Evolutionary conservation across 2,113 vertebrate species (phyloP).

Genomic region (Megaceryle torquata): DNA sequence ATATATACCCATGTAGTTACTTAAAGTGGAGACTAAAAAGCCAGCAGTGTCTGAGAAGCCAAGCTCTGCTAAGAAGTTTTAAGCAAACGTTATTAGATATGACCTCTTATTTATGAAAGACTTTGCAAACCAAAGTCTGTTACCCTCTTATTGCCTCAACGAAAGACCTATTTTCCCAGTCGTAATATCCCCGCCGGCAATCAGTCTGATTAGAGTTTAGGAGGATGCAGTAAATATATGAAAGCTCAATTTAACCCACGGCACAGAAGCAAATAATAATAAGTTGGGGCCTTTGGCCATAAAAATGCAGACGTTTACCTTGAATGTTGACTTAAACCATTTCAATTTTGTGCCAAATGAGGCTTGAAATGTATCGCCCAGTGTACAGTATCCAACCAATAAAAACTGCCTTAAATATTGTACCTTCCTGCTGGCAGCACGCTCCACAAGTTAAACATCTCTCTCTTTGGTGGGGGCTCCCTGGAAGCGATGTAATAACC

Average conservation of each 20-base stretch:
- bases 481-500: not conserved
- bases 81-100: slow-evolving; percentile 65
- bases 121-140: not conserved
- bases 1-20: not conserved
- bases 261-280: slow-evolving; percentile 63
- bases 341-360: slow-evolving; percentile 70
- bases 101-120: slow-evolving; percentile 63
- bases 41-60: slow-evolving; percentile 11
- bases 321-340: slow-evolving; percentile 69
- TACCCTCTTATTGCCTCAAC: slow-evolving; percentile 18
- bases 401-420: slow-evolving; percentile 50
- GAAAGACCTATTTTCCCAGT: slow-evolving; percentile 38
- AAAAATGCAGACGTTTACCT: slow-evolving; percentile 69
- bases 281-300: slow-evolving; percentile 46
- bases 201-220: slow-evolving; percentile 62
- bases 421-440: not conserved
- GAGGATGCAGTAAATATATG: slow-evolving; percentile 55
- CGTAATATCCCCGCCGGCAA: not conserved
- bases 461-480: not conserved
- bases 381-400: slow-evolving; percentile 22
- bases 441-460: not conserved
- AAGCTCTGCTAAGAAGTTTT: slow-evolving; percentile 65
- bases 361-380: slow-evolving; percentile 68
- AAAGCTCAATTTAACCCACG: slow-evolving; percentile 60
- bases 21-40: slow-evolving; percentile 52